phyloP scores from a whole-genome alignment of 2,113 vertebrate species.

The Ellobius talpinus region DNA sequence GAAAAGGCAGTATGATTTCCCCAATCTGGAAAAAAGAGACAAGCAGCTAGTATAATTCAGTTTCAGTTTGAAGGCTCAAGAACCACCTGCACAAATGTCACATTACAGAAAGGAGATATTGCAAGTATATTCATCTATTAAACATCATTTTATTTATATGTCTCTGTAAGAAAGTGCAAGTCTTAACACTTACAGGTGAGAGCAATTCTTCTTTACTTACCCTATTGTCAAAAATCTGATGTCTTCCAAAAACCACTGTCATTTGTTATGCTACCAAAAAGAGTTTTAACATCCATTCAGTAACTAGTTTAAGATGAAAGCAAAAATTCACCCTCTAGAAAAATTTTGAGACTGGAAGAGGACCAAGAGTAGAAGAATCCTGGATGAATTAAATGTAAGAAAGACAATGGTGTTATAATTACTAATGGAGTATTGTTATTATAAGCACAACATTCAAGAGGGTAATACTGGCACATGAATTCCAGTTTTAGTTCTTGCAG shows the following conservation, averaged over 20 bases:
- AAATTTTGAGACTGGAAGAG: not conserved
- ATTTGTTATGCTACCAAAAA: not conserved
- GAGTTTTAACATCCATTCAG: not conserved
- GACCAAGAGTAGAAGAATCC: not conserved
- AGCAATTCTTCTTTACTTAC: not conserved
- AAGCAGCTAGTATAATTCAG: not conserved
- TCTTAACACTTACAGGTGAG: not conserved
- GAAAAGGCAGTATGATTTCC: accelerated
- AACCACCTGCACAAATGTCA: not conserved
- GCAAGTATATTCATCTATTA: not conserved
- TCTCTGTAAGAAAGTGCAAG: not conserved
- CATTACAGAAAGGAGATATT: not conserved
- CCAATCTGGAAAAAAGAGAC: not conserved
- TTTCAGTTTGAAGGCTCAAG: not conserved
- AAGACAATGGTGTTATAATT: not conserved
- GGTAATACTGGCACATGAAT: not conserved
- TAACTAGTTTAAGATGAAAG: not conserved
- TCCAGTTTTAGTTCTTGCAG: not conserved
- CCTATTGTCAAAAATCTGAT: not conserved
- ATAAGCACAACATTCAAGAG: not conserved
- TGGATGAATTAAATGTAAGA: not conserved
- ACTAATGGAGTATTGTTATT: not conserved
- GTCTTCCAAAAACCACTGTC: not conserved
- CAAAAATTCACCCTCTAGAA: not conserved
- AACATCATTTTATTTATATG: not conserved